These are phyloP conservation scores for Lasioglossum calceatum DNA, from an alignment of 2,888 invertebrate species.

Conservation along the genomic window DNA sequence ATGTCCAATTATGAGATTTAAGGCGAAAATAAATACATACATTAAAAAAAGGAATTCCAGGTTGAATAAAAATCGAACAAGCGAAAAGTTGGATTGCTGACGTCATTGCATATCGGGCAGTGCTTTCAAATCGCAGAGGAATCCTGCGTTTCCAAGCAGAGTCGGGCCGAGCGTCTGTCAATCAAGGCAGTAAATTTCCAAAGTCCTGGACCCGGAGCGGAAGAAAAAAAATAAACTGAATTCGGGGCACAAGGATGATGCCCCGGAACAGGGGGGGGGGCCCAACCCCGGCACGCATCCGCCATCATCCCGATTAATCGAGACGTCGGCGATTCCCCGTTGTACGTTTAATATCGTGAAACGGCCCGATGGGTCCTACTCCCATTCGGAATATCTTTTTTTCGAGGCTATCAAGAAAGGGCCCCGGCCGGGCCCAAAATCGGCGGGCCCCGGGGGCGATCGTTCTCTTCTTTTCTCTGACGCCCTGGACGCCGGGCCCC, in stretches of 20 bases:
- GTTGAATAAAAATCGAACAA: neutral
- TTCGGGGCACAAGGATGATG: neutral
- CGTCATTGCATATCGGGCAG: neutral
- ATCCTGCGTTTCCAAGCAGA: neutral
- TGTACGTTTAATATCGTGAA: constrained; percentile 58
- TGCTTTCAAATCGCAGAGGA: neutral
- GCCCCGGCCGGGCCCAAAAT: constrained; percentile 57
- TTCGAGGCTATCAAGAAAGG: constrained; percentile 53
- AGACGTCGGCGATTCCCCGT: constrained; percentile 39
- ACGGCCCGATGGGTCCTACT: constrained; percentile 41
- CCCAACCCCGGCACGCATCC: neutral
- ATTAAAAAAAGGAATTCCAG: neutral
- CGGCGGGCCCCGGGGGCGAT: constrained; percentile 64
- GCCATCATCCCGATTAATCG: constrained; percentile 41
- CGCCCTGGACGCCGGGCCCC: constrained; percentile 29
- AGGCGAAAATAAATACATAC: too few species aligned
- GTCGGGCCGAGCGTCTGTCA: neutral
- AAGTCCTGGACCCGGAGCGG: neutral
- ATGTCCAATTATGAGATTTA: too few species aligned
- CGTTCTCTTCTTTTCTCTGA: constrained; percentile 33
- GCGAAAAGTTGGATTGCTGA: neutral
- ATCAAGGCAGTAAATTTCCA: neutral
- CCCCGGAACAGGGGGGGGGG: neutral
- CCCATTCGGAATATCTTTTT: constrained; percentile 56
- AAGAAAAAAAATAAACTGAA: neutral